A percentile compares a stretch with the other conserved stretches of the same genome.
Evolutionary conservation across 2,797 vertebrate genomes (phyloP).

Genomic region (Prunella strophiata): DNA sequence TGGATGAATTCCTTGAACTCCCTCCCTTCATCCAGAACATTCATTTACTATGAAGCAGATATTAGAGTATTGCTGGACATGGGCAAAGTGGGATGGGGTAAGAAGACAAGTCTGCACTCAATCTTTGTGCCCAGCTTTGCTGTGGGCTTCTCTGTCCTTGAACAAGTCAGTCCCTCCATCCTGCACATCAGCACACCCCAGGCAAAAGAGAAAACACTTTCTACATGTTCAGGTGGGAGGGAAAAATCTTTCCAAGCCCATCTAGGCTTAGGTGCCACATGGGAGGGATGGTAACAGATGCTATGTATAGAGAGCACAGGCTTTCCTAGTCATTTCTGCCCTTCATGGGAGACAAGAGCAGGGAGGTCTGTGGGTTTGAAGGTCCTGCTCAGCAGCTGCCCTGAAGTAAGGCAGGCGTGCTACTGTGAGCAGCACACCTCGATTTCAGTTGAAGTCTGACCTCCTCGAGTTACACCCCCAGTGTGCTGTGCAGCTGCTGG

Average conservation of each 20-base stretch:
- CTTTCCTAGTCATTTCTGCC: neutral
- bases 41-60: neutral
- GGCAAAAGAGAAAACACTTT: neutral
- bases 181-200: accelerated
- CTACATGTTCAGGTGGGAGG: neutral
- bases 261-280: neutral
- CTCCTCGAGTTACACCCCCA: neutral
- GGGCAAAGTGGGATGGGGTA: neutral
- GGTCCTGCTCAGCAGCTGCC: neutral
- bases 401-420: neutral
- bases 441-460: neutral
- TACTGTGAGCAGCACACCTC: neutral
- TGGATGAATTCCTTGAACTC: neutral
- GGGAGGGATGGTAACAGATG: neutral
- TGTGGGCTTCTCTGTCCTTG: neutral
- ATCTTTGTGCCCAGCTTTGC: neutral
- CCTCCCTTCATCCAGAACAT: neutral
- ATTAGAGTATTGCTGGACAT: neutral
- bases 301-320: neutral
- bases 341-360: neutral
- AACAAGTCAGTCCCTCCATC: neutral
- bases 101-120: neutral
- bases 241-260: neutral
- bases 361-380: neutral
- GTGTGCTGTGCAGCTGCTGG: neutral